Conservation (phyloP, 2,113 vertebrate genomes). For the Coregonus clupeaformis region DNA sequence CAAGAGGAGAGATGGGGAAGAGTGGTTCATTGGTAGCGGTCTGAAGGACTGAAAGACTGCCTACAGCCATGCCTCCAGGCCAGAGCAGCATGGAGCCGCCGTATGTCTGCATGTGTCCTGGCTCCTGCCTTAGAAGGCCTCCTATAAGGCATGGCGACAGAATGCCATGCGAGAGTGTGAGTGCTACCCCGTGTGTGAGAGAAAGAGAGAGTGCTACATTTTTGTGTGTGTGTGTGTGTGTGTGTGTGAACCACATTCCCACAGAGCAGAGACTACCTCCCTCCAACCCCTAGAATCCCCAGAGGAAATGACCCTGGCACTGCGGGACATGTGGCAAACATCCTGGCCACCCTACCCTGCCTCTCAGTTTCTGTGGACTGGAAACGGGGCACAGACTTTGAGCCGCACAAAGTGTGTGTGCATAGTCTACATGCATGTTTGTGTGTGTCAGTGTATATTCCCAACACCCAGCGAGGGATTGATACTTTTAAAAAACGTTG, state of each 20-base stretch:
- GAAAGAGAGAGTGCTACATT: no score
- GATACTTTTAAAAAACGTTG: constrained; percentile 47
- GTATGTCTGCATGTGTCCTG: background rate
- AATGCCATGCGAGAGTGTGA: background rate
- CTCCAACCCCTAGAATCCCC: no score
- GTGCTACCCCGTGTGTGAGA: background rate
- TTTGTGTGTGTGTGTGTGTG: background rate
- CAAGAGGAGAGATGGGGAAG: background rate
- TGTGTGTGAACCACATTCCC: background rate
- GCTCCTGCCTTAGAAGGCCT: background rate
- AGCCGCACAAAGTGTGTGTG: background rate
- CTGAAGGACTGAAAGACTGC: background rate
- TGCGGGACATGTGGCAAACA: no score
- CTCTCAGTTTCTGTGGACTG: no score
- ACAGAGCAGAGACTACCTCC: background rate
- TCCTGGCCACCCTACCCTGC: no score
- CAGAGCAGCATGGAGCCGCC: constrained; percentile 29
- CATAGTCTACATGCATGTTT: constrained; percentile 4
- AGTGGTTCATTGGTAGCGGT: constrained; percentile 14
- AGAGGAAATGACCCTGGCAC: no score
- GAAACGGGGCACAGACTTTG: no score
- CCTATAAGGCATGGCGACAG: background rate
- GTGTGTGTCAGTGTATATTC: constrained; percentile 49
- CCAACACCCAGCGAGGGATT: constrained; percentile 44
- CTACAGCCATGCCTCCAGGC: constrained; percentile 24